Base-by-base conservation (phyloP, 2,888 invertebrate species). In the Ophioninae sp. region DNA sequence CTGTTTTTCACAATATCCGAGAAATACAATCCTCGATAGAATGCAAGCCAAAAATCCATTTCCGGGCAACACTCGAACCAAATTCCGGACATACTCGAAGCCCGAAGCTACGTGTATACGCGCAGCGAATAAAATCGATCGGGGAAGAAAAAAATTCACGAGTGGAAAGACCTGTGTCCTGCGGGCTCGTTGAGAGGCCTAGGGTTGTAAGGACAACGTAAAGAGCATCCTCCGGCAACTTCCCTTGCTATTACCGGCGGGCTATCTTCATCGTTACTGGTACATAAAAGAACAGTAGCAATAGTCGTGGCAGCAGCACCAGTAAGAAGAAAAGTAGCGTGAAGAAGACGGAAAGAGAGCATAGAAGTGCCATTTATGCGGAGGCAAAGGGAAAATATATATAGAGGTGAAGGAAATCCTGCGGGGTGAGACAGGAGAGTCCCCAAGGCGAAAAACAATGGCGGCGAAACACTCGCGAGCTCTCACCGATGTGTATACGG, bases 401-500 rank as follows among this genome's bases (percentile, higher is more conserved):
- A 72, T 67, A 59, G 21, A 75, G 21, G 61, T 20, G 21, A 41
- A 41, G 10, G 37, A 37, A 69, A 50, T 7, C 37, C 8, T 64
- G 20, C 13, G 21, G 67, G 76, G 67, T 59, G 59, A 68, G 59
- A 20, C 5, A 5, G 79, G 56, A 57, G 65, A 59, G 79, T 73
- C 79, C 79, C 79, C 65, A 67, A 79, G 79, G 79, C 79, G 64
- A 79, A 72, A 79, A 79, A 79, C 70, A 79, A 76, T 79, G 72
- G 70, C 56, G 17, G 67, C 23, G 59, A 50, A 21, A 78, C 62
- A 70, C 69, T 78, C 59, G 69, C 41, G 72, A 72, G 64, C 73
- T 79, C 59, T 44, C 50, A 41, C 72, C 41, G 65, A 21, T 39
- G 59, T 23, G 21, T 59, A 21, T 50, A 70, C 70, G 72, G 65